A percentile compares a stretch with the other conserved stretches of the same genome.
Evolutionary conservation across 2,113 vertebrate genomes (phyloP).

Genomic region (Myanophis thanlyinensis): DNA sequence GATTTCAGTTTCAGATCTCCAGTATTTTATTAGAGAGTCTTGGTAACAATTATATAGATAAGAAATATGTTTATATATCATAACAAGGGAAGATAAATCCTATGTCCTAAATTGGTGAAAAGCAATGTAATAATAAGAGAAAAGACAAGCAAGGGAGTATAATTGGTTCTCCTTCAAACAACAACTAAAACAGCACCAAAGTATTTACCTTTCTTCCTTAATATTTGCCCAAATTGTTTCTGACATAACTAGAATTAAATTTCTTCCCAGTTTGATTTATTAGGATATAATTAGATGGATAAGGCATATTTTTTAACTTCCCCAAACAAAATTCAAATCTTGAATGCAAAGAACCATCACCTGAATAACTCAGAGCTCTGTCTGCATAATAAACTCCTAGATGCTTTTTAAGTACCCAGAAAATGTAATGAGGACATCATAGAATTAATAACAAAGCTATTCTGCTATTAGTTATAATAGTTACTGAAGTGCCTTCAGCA

Average conservation of each 20-base stretch:
- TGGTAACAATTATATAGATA: too few species aligned
- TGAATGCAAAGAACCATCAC: slow-evolving; percentile 33
- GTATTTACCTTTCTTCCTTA: slow-evolving; percentile 8
- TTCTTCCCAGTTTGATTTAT: slow-evolving; percentile 35
- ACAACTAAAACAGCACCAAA: slow-evolving; percentile 22
- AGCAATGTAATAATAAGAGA: neutral
- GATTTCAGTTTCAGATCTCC: neutral
- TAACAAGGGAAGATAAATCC: too few species aligned
- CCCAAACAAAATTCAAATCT: slow-evolving; percentile 27
- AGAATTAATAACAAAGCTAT: slow-evolving; percentile 36
- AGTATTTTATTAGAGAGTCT: neutral
- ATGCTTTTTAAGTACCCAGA: slow-evolving; percentile 13
- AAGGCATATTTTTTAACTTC: slow-evolving; percentile 22
- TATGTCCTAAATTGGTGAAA: neutral
- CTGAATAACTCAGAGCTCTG: slow-evolving; percentile 15
- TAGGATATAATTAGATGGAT: slow-evolving; percentile 30
- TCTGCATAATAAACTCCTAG: slow-evolving; percentile 15
- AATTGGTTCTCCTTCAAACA: neutral
- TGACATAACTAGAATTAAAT: slow-evolving; percentile 30
- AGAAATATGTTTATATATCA: neutral
- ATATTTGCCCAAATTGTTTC: slow-evolving; percentile 23
- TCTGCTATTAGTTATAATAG: slow-evolving; percentile 37
- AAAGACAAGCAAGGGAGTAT: neutral
- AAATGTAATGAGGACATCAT: slow-evolving; percentile 33
- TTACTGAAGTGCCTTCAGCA: slow-evolving; percentile 42